A percentile compares a stretch with the other conserved stretches of the same genome.
These are phyloP conservation scores for Spizaetus ornatus DNA, from an alignment of 2,113 vertebrate species.

Conservation along the genomic window DNA sequence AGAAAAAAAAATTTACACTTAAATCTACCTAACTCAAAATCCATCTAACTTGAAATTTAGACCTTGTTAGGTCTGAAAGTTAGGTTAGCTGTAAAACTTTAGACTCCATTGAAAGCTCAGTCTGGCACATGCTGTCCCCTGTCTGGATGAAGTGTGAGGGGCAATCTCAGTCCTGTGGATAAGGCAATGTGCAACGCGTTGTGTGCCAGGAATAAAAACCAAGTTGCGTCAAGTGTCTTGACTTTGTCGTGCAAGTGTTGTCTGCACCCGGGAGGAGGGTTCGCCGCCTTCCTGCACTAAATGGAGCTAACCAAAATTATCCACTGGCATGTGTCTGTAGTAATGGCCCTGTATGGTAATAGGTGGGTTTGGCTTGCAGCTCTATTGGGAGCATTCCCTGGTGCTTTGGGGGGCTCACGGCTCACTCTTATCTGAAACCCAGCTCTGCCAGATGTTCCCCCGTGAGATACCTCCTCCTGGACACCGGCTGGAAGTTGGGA, in stretches of 20 bases:
- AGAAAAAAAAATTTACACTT: neutral
- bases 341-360: too few relatives aligned
- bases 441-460: neutral
- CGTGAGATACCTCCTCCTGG: fast-evolving
- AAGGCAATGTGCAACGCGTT: fast-evolving
- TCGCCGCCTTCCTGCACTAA: fast-evolving
- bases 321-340: neutral
- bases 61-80: neutral
- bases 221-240: neutral
- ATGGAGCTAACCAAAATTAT: neutral
- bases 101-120: fast-evolving
- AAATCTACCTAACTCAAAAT: neutral
- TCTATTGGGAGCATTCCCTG: neutral
- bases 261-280: neutral
- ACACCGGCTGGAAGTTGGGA: neutral
- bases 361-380: neutral
- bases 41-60: neutral
- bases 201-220: neutral
- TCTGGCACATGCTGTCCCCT: neutral
- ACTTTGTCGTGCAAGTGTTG: fast-evolving
- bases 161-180: neutral
- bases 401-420: neutral
- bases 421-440: neutral
- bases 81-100: neutral
- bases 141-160: neutral